Evolutionary conservation across 2,113 vertebrate species (phyloP).

Genomic region (Ophthalmolycus amberensis): DNA sequence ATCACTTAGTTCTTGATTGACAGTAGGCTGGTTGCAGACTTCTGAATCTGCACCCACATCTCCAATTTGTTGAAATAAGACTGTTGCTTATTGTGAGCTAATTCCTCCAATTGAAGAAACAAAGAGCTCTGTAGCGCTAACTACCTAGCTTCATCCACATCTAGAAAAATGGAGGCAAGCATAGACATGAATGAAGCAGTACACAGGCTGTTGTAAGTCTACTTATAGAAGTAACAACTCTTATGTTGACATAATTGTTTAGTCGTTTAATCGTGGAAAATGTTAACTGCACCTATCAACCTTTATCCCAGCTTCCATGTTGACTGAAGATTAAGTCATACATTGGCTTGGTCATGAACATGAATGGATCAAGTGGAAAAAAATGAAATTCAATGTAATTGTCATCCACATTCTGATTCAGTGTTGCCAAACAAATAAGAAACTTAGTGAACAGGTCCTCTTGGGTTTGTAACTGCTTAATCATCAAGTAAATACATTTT

Average conservation of each 20-base stretch:
- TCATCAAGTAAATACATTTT: too few relatives aligned
- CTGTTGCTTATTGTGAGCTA: not conserved
- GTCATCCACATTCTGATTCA: too few relatives aligned
- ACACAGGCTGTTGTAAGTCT: not conserved
- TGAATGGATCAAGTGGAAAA: not conserved
- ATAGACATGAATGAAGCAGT: not conserved
- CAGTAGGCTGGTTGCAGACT: not conserved
- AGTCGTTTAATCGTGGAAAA: not conserved
- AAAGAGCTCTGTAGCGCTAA: not conserved
- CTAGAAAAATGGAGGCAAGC: not conserved
- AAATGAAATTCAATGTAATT: not conserved
- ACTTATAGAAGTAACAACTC: not conserved
- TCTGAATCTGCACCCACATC: too few relatives aligned
- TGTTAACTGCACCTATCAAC: not conserved
- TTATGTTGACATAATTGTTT: not conserved
- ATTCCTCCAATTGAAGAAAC: not conserved
- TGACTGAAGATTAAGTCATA: not conserved
- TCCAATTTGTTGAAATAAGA: not conserved
- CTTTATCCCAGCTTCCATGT: not conserved
- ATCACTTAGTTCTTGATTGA: not conserved
- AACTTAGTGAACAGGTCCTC: too few relatives aligned
- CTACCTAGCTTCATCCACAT: not conserved
- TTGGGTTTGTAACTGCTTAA: too few relatives aligned
- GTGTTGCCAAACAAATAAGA: too few relatives aligned
- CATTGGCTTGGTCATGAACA: not conserved